phyloP scores from a whole-genome alignment of 1,140 invertebrate genomes.

The Amyelois transitella region DNA sequence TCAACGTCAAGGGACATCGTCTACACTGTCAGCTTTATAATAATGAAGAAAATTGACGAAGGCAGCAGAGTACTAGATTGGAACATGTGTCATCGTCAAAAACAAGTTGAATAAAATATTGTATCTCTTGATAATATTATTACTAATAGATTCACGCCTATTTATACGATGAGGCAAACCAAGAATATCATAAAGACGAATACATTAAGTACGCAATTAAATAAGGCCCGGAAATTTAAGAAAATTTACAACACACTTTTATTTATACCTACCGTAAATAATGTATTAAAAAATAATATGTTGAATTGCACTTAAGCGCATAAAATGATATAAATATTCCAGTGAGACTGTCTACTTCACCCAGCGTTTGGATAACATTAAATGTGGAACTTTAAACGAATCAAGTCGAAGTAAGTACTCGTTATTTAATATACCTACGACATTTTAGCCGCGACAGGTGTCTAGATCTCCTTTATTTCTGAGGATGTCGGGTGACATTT shows the following conservation, averaged over 20 bases:
- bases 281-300: not conserved
- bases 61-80: not conserved
- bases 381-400: constrained; percentile 4
- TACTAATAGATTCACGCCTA: not conserved
- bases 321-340: not conserved
- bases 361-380: not conserved
- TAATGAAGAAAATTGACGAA: constrained; percentile 20
- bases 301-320: not conserved
- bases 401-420: constrained; percentile 7
- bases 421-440: not conserved
- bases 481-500: constrained; percentile 57
- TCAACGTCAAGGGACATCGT: constrained; percentile 52
- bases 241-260: too few species aligned
- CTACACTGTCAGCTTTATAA: constrained; percentile 35
- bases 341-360: not conserved
- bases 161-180: not conserved
- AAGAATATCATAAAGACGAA: not conserved
- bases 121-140: not conserved
- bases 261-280: too few species aligned
- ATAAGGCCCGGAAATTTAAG: not conserved
- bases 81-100: not conserved
- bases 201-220: not conserved
- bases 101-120: not conserved
- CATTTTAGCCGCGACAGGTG: constrained; percentile 31
- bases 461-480: constrained; percentile 35